phyloP scores from a whole-genome alignment of 2,797 vertebrate species.

The Tenualosa thibaudeaui region DNA sequence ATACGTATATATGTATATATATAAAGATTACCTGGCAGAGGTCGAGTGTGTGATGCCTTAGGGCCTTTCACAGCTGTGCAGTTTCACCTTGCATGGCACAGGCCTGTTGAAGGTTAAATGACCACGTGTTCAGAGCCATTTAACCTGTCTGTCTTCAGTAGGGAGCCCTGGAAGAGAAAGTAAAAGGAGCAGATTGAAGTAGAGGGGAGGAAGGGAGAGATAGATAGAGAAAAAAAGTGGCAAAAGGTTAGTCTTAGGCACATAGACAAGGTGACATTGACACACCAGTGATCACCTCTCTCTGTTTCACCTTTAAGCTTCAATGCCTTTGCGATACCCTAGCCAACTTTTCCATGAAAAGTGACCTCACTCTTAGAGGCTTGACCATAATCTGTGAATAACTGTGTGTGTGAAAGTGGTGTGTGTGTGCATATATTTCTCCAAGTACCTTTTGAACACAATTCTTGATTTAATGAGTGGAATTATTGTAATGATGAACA shows the following conservation, averaged over 20 bases:
- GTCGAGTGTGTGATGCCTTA: slow-evolving; percentile 41
- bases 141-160: not conserved
- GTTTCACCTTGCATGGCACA: not conserved
- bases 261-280: slow-evolving; percentile 8
- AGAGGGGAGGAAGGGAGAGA: not conserved
- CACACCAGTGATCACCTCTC: not conserved
- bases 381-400: not conserved
- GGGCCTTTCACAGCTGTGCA: not conserved
- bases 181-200: not conserved
- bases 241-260: not conserved
- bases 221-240: not conserved
- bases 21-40: slow-evolving; percentile 32
- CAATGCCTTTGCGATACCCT: not conserved
- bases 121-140: not conserved
- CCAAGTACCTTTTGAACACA: not conserved
- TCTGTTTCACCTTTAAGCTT: not conserved
- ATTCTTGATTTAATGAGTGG: not conserved
- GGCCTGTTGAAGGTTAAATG: slow-evolving; percentile 10
- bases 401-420: not conserved
- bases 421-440: not conserved
- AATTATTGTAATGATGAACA: not conserved
- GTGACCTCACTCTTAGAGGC: not conserved
- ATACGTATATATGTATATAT: not conserved
- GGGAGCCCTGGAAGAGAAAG: not conserved
- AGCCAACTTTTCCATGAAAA: not conserved